Percentiles rank a stretch among this genome's conserved stretches.
Evolutionary conservation across 2,888 invertebrate genomes (phyloP).

Genomic region (Chaitophorus viminalis): DNA sequence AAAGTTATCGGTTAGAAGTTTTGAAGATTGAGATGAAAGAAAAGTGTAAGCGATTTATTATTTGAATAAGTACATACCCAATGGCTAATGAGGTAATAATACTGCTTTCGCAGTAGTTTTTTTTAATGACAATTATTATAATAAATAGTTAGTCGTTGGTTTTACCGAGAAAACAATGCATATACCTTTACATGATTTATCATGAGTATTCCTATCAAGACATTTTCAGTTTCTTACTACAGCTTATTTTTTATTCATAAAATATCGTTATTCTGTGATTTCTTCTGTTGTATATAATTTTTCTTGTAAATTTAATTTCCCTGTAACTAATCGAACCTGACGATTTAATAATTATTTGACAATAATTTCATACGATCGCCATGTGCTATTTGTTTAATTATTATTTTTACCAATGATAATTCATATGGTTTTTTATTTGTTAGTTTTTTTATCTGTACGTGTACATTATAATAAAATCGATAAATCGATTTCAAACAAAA

Average conservation of each 20-base stretch:
- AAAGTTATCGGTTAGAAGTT: neutral
- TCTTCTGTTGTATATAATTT: neutral
- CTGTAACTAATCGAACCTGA: too few species aligned
- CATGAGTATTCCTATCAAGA: neutral
- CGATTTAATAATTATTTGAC: too few species aligned
- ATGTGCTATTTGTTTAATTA: neutral
- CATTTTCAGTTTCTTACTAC: neutral
- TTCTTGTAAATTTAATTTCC: neutral
- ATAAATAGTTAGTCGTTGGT: too few species aligned
- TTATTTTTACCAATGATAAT: too few species aligned
- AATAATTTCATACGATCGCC: too few species aligned
- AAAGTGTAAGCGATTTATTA: neutral
- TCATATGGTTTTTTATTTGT: too few species aligned
- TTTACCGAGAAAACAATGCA: neutral
- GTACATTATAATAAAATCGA: too few species aligned
- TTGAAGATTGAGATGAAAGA: neutral
- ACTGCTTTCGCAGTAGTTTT: neutral
- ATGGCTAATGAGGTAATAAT: neutral
- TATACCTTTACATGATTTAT: neutral
- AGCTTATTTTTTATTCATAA: conserved; percentile 3
- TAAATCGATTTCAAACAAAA: too few species aligned
- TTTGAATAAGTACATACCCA: neutral
- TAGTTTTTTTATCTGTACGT: too few species aligned
- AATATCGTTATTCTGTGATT: neutral
- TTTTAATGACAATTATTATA: conserved; percentile 26